Percentiles rank a stretch among this genome's conserved stretches.
These are phyloP conservation scores for Perca flavescens DNA, from an alignment of 2,113 vertebrate genomes.

Conservation along the genomic window DNA sequence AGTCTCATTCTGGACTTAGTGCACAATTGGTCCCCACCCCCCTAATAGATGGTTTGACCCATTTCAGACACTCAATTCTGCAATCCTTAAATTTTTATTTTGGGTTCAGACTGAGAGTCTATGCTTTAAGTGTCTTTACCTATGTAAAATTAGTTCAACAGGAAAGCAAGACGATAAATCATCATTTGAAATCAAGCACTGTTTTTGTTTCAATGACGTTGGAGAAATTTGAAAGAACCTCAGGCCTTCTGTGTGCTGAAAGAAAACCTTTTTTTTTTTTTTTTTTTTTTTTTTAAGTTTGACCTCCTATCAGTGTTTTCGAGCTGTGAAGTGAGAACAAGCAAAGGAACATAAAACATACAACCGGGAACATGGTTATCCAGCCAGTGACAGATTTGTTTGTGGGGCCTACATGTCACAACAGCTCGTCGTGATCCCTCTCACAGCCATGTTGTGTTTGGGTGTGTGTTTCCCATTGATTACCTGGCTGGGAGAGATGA, in stretches of 20 bases:
- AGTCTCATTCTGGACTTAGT: neutral
- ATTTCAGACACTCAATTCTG: neutral
- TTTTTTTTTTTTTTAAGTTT: neutral
- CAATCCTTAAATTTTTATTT: neutral
- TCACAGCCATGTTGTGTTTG: conserved; percentile 70
- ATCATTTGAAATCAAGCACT: neutral
- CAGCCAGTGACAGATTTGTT: conserved; percentile 72
- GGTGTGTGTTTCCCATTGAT: conserved; percentile 79
- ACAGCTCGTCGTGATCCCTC: conserved; percentile 52
- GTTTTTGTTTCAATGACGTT: neutral
- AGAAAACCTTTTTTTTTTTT: neutral
- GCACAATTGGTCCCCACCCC: neutral
- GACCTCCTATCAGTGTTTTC: conserved; percentile 30
- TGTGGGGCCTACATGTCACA: conserved; percentile 58
- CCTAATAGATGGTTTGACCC: neutral
- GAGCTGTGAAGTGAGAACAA: conserved; percentile 30
- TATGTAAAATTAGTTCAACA: neutral
- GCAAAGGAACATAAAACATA: conserved; percentile 51
- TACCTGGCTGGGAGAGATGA: conserved; percentile 72
- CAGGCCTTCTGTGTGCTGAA: neutral
- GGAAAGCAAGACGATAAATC: neutral
- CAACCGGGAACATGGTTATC: conserved; percentile 24
- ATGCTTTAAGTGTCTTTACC: neutral
- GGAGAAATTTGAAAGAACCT: neutral
- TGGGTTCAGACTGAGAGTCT: neutral